Evolutionary conservation across 2,113 vertebrate genomes (phyloP), one percentile per base, ranked within the genome.

Genomic region (Calonectris borealis): DNA sequence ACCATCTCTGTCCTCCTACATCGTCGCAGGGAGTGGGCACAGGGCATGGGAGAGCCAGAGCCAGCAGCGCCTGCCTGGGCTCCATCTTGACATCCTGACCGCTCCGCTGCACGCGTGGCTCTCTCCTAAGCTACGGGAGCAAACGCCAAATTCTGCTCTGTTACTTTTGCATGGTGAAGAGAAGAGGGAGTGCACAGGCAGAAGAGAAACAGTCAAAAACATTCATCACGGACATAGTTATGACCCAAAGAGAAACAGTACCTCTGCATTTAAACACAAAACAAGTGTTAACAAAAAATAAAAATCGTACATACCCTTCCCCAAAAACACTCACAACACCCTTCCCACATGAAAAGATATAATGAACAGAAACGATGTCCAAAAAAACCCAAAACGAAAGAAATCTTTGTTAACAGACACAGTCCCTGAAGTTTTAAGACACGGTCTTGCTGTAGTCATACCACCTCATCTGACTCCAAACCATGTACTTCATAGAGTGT

Each of bases 381-480:
- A 89, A 94, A 94, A 86, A 81, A 90, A 64, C 7, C 9, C 29
- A 52, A 86, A 81, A 46, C 0, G 2, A 78, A 92, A 95, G 46
- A 80, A 61, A 94, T 94, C 79, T 89, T 94, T 86, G 93, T 77
- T 93, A 97, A 96, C 78, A 96, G 95, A 95, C 77, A 88, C 61
- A 95, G 95, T 97, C 98, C 98, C 98, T 98, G 97, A 97, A 97
- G 96, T 94, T 93, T 90, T 64, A 90, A 96, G 86, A 90, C 3
- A 44, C 9, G 13, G 83, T 79, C 83, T 94, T 61, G 78, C 70
- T 75, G 95, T 51, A 29, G 54, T 99, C 98, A 99, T 96, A 99
- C 99, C 83, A 99, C 98, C 97, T 99, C 99, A 15, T 99, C 99
- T 5, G 99, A 99, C 91, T 99, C 99, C 96, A 99, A 98, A 95